These are phyloP conservation scores for Macroteleia sp. DNA, from an alignment of 2,888 invertebrate genomes.

Conservation along the genomic window DNA sequence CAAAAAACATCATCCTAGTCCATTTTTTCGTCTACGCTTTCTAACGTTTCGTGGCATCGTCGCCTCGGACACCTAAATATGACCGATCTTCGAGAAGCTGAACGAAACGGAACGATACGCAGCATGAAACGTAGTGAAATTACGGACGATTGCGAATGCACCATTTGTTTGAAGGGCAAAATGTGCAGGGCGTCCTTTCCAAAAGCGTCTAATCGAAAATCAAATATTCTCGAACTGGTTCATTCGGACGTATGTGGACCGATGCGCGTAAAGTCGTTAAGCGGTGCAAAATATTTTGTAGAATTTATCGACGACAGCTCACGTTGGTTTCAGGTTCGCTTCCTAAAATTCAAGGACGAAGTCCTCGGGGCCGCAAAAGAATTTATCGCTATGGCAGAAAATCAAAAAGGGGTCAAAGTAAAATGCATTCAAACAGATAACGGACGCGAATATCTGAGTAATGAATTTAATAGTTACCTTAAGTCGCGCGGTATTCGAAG, in stretches of 20 bases:
- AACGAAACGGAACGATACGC: neutral
- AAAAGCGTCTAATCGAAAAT: neutral
- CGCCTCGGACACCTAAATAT: conserved; percentile 8
- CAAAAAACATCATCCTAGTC: neutral
- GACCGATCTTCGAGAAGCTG: neutral
- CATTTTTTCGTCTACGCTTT: neutral
- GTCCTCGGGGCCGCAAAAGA: conserved; percentile 1
- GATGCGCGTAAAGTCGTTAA: conserved; percentile 1
- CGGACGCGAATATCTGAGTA: conserved; percentile 7
- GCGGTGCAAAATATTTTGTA: neutral
- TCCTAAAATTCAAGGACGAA: neutral
- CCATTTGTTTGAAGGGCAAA: neutral
- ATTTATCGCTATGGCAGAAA: neutral
- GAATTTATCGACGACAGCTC: conserved; percentile 13
- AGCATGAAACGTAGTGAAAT: neutral
- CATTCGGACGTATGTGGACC: conserved; percentile 17
- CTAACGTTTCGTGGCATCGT: conserved; percentile 6
- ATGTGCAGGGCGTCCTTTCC: neutral
- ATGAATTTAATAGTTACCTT: neutral
- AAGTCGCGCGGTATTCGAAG: conserved; percentile 11
- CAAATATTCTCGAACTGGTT: neutral
- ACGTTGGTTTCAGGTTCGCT: conserved; percentile 8
- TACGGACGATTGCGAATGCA: neutral
- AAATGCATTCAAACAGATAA: conserved; percentile 15
- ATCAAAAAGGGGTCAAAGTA: neutral